A percentile compares a stretch with the other conserved stretches of the same genome.
phyloP scores from a whole-genome alignment of 2,113 vertebrate genomes.

The Microcebus jonahi region DNA sequence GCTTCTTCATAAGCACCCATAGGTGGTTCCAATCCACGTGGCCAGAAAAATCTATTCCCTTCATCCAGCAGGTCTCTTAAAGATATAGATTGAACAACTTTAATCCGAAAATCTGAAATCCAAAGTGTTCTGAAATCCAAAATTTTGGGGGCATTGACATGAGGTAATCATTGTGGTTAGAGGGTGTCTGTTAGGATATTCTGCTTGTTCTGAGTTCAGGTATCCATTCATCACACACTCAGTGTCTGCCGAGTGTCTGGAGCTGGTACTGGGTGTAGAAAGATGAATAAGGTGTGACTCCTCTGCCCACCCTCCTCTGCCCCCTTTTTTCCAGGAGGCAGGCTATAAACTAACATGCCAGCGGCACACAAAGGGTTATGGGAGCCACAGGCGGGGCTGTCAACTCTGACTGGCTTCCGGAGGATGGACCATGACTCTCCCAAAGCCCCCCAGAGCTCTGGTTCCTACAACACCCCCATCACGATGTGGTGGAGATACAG shows the following conservation, averaged over 20 bases:
- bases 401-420: background rate
- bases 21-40: background rate
- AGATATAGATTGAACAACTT: background rate
- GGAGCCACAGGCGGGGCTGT: background rate
- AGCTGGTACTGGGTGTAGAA: background rate
- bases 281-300: background rate
- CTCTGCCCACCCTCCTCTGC: background rate
- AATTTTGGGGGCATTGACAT: background rate
- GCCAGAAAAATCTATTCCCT: background rate
- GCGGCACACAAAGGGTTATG: background rate
- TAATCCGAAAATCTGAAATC: background rate
- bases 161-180: background rate
- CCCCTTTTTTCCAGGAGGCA: background rate
- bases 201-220: background rate
- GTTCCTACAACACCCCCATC: fast-evolving
- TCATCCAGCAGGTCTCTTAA: background rate
- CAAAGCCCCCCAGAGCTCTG: background rate
- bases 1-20: background rate
- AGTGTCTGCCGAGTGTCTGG: background rate
- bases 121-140: background rate
- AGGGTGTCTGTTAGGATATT: background rate
- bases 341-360: background rate
- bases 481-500: fast-evolving
- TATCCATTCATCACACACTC: background rate
- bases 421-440: background rate